Conservation (phyloP, 1,140 invertebrate species). For the Diachasma alloeum region DNA sequence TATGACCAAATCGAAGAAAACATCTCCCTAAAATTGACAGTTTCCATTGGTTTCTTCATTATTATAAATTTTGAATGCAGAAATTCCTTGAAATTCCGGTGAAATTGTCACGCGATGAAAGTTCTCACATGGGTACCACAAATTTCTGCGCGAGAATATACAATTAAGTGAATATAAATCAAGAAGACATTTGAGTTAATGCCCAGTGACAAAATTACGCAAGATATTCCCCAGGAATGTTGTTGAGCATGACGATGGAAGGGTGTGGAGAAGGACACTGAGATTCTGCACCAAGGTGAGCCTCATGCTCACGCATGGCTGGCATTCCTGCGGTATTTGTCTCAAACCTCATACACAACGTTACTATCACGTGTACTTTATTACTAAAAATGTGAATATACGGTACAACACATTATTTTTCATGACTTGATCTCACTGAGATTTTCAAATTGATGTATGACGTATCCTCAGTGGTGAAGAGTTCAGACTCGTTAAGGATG, state of each 20-base stretch:
- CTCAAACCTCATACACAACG: neutral
- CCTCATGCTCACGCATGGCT: constrained; percentile 34
- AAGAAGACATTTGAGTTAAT: constrained; percentile 42
- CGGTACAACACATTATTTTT: too few relatives aligned
- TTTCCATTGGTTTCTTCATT: too few relatives aligned
- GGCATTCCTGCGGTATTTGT: constrained; percentile 39
- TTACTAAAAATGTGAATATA: neutral
- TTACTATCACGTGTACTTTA: neutral
- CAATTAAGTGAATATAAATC: constrained; percentile 4
- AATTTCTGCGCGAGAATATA: neutral
- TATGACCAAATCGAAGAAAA: too few relatives aligned
- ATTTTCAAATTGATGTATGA: too few relatives aligned
- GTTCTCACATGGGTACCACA: neutral
- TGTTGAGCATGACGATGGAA: constrained; percentile 21
- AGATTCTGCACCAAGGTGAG: constrained; percentile 19
- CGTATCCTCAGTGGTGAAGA: too few relatives aligned
- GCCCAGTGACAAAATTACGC: constrained; percentile 44
- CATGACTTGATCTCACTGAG: too few relatives aligned
- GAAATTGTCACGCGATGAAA: neutral
- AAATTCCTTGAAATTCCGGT: neutral
- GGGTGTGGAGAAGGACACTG: constrained; percentile 17
- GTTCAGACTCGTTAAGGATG: too few relatives aligned
- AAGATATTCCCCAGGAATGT: constrained; percentile 10
- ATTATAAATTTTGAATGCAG: too few relatives aligned
- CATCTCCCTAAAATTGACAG: too few relatives aligned